phyloP scores from a whole-genome alignment of 2,888 invertebrate genomes.

The Acrobasis consociella region DNA sequence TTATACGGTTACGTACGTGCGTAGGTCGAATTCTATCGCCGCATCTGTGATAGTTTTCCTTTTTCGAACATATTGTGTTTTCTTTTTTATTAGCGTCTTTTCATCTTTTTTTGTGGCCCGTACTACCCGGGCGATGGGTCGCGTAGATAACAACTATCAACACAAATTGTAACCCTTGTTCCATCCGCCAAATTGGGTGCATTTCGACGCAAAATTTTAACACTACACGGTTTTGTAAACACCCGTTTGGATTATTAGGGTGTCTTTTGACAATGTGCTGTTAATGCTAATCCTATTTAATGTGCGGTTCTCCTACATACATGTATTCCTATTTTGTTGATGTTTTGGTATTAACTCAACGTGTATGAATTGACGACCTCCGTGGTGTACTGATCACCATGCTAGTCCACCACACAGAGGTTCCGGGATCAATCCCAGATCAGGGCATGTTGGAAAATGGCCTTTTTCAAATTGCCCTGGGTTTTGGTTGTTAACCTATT shows the following conservation, averaged over 20 bases:
- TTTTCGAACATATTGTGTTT: slow-evolving; percentile 27
- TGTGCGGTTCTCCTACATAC: not conserved
- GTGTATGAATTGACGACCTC: no score
- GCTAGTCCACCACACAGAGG: no score
- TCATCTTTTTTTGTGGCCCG: slow-evolving; percentile 52
- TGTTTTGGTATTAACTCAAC: not conserved
- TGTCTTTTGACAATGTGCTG: slow-evolving; percentile 25
- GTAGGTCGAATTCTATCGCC: slow-evolving; percentile 25
- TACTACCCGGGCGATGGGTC: slow-evolving; percentile 65
- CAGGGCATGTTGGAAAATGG: no score
- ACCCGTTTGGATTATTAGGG: slow-evolving; percentile 38
- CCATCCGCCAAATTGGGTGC: slow-evolving; percentile 76
- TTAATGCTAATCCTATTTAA: slow-evolving; percentile 19
- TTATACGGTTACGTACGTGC: slow-evolving; percentile 17
- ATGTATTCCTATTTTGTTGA: not conserved
- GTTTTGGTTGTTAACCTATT: no score
- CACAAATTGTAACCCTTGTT: slow-evolving; percentile 76
- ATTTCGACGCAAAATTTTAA: slow-evolving; percentile 74
- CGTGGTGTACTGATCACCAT: no score
- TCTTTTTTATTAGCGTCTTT: slow-evolving; percentile 28
- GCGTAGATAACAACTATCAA: slow-evolving; percentile 72
- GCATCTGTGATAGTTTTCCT: slow-evolving; percentile 31
- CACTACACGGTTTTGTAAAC: slow-evolving; percentile 57
- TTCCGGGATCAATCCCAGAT: no score
- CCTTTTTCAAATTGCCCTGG: no score